Base-by-base conservation (phyloP, 2,797 vertebrate species). In the Catharus ustulatus region DNA sequence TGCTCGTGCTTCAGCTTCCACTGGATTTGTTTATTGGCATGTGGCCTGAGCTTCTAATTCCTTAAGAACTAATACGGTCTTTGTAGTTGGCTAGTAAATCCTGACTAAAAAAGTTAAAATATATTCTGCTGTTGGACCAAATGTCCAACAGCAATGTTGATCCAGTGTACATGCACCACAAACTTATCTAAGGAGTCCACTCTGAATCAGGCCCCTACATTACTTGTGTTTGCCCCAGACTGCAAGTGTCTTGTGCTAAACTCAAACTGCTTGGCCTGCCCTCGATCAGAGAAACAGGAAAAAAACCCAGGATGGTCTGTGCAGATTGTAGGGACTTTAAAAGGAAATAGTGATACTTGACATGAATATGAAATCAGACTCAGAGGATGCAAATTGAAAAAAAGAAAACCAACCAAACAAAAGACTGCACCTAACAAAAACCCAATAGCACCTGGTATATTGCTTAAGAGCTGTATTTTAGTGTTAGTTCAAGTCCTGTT, bases 1-100 rank as follows among this genome's bases (percentile, higher is more conserved):
- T 91, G 74, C 76, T 94, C 2, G 0, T 90, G 88, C 81, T 93
- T 92, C 77, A 77, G 68, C 87, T 93, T 95, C 61, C 58, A 34
- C 30, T 62, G 75, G 52, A 58, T 93, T 90, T 92, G 57, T 74
- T 89, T 89, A 58, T 66, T 95, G 90, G 90, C 72, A 38, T 59
- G 7, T 2, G 14, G 66, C 85, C 69, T 64, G 59, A 73, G 61
- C 58, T 82, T 87, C 30, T 87, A 46, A 74, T 89, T 91, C 36
- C 30, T 57, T 84, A 80, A 67, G 55, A 67, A 16, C 57, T 90
- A 46, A 74, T 61, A 42, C 1, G 6, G 54, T 64, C 68, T 59
- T 66, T 49, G 42, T 67, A 38, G 51, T n/a, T 90, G 19, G 24
- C 69, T 36, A 84, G 55, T 13, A 87, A 84, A n/a, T 73, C 61